Evolutionary conservation across 2,888 invertebrate species (phyloP).

Genomic region (Heliconius ethilla): DNA sequence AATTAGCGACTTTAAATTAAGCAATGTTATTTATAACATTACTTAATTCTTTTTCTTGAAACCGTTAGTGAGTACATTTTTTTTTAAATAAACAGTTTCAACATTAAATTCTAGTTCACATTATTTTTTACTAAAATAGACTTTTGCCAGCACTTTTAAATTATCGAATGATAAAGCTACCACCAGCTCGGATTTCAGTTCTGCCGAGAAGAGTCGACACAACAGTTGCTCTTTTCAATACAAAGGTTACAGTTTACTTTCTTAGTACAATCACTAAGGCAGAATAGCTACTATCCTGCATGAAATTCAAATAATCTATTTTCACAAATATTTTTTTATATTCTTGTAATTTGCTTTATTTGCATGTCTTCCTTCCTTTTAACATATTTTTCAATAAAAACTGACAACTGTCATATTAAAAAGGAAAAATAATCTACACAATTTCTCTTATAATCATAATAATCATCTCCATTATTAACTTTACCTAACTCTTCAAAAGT

Average conservation of each 20-base stretch:
- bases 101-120: neutral
- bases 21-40: conserved; percentile 10
- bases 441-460: neutral
- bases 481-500: neutral
- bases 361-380: too few species aligned
- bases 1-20: conserved; percentile 5
- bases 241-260: too few species aligned
- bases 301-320: too few species aligned
- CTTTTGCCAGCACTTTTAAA: neutral
- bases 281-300: too few species aligned
- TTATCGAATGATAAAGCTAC: too few species aligned
- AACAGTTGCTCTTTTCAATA: too few species aligned
- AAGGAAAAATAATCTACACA: neutral
- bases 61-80: conserved; percentile 1
- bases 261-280: too few species aligned
- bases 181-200: too few species aligned
- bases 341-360: too few species aligned
- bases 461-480: neutral
- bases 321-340: too few species aligned
- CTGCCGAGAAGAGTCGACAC: too few species aligned
- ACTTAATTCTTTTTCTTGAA: neutral
- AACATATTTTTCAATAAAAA: too few species aligned
- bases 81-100: conserved; percentile 4
- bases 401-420: neutral
- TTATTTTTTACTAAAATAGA: neutral